Evolutionary conservation across 2,113 vertebrate species (phyloP).

Genomic region (Leucosticte australis): DNA sequence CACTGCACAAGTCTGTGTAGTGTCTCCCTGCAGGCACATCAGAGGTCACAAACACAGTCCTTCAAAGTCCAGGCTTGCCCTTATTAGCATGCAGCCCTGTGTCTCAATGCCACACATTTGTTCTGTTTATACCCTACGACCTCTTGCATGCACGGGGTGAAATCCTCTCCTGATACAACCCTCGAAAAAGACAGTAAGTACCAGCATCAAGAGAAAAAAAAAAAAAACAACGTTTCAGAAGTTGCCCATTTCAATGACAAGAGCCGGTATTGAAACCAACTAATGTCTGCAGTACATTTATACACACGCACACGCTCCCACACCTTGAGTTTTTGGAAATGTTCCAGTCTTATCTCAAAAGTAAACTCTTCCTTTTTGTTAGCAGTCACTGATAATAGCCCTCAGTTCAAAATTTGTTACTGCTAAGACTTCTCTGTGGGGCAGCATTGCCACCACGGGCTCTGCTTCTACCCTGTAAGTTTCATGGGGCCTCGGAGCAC

Average conservation of each 20-base stretch:
- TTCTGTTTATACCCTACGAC: background rate
- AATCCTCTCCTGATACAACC: background rate
- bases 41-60: background rate
- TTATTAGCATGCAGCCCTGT: background rate
- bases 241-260: background rate
- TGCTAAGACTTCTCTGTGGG: rapidly evolving
- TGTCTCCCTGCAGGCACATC: background rate
- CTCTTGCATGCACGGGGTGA: background rate
- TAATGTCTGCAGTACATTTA: too few species aligned
- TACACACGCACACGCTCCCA: background rate
- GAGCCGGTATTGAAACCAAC: background rate
- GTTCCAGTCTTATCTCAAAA: background rate
- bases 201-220: background rate
- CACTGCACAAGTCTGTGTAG: background rate
- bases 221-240: background rate
- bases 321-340: background rate
- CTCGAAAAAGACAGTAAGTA: background rate
- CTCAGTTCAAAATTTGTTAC: background rate
- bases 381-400: background rate
- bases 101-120: background rate
- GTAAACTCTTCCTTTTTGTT: background rate
- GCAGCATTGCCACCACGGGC: background rate
- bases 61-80: background rate
- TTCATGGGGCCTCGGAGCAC: background rate
- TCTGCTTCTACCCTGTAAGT: background rate